Base-by-base conservation (phyloP, 2,113 vertebrate species). In the Apodemus sylvaticus region DNA sequence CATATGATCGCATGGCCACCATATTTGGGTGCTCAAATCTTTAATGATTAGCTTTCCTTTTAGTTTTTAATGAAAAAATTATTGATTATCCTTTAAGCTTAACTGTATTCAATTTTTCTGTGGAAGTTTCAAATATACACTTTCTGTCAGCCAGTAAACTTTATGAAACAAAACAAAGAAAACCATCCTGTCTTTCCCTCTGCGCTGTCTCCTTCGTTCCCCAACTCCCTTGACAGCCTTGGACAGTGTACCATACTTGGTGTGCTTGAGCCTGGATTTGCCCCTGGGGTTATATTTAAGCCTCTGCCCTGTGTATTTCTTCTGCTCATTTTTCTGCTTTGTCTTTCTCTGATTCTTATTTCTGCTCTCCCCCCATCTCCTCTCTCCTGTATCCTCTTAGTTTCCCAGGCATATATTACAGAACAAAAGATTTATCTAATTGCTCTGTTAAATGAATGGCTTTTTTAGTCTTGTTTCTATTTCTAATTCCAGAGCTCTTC, bases 401-500 rank as follows among this genome's bases (percentile, higher is more conserved):
- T 39, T 96, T 78, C 58, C 39, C 24, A 90, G 39, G 16, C 66
- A 24, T 66, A 1, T 45, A 55, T 45, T 70, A 55, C 19, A 85
- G n/a, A 90, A 92, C 45, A 7, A 92, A 42, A 48, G 26, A 77
- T 42, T 42, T 76, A 70, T 58, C 13, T n/a, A 42, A 20, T 79
- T 92, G 77, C 81, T 73, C 58, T 74, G 19, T 39, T 78, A 73
- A 96, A 70, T 86, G 14, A 39, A 20, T 45, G n/a, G 22, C 39
- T 93, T 58, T 96, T 95, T 98, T 74, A 86, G 76, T 14, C 29
- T 1, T 93, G 3, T 97, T 77, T 95, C 58, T n/a, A 78, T 94
- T 95, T 97, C 45, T 96, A 14, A 90, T 98, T 98, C 17, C 98
- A 99, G 99, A 99, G 99, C 97, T 99, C 99, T 71, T 99, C 99